Evolutionary conservation across 2,888 invertebrate genomes (phyloP), one percentile per base, ranked within the genome.

Genomic region (Pterostichus niger): DNA sequence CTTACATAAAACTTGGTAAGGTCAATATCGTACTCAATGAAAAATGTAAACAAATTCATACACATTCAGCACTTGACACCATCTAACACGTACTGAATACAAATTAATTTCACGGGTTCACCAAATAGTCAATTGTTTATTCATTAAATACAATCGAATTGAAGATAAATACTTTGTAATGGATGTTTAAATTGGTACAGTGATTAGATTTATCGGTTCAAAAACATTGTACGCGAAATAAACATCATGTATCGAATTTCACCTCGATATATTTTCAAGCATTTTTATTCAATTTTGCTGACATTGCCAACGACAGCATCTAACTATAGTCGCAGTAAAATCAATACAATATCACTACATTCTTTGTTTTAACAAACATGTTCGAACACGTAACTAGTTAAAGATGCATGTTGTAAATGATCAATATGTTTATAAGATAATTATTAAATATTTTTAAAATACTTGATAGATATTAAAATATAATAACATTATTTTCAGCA

Each of bases 21-120:
- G 56, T 56, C 56, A 56, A 9, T 17, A 17, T 5, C 56, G 56
- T 17, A 52, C 13, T n/a, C 9, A 13, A 2, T 52, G 52, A 13
- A 52, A 56, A 56, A 56, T 56, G 17, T 56, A 17, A 13, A 17
- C 56, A 56, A 56, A 56, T 40, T 40, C 17, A 56, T 17, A 15
- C 17, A n/a, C 2, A 49, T 6, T 40, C 40, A 40, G 49, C 49
- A 44, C 44, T 44, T 44, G 11, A 44, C 7, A n/a, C 44, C 44
- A 4, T 49, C n/a, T 4, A n/a, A 49, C 11, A 49, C 11, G 0
- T 5, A 49, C 49, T 49, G 49, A 49, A 49, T 49, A 49, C 56
- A 17, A 56, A 56, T 56, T 56, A 13, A 52, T 56, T 56, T 56
- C 40, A 40, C 5, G 40, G 40, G 6, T 56, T 56, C 13, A 15